Evolutionary conservation across 2,113 vertebrate genomes (phyloP), one percentile per base, ranked within the genome.

Genomic region (Centropristis striata): DNA sequence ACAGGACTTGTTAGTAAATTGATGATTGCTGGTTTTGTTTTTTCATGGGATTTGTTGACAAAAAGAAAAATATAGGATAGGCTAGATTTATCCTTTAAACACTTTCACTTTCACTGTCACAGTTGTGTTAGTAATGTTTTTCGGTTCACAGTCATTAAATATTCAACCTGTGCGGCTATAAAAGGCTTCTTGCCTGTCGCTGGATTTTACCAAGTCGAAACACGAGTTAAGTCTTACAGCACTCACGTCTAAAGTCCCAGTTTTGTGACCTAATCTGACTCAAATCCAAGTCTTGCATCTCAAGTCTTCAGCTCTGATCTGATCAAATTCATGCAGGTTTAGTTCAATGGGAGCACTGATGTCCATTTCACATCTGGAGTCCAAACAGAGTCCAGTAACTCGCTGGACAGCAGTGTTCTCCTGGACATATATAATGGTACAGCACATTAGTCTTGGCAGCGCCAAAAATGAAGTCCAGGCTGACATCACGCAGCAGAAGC

Each of bases 21-120:
- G 9, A 21, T 14, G 32, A 32, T 53, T 53, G 50, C 25, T 25
- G 12, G 42, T 46, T 46, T 16, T 46, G 14, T 12, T 25, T 4
- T 53, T 53, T 53, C 50, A 15, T 15, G 11, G 50, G 50, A 25
- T 64, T 64, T 64, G 41, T 42, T 61, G n/a, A 60, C 37, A 18
- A 20, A 16, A 27, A 44, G 23, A 63, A 63, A 44, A 27, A 63
- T 20, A 41, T 5, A 20, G 9, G 15, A 46, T 46, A 55, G 3
- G 1, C 8, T 41, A 46, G 13, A 18, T 23, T 8, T 27, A 2
- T 7, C 23, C 21, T 54, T 53, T 15, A 54, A 54, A 54, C 12
- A 6, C 12, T n/a, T 5, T 42, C 21, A 14, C 32, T n/a, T n/a
- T n/a, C n/a, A n/a, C n/a, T 25, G 1, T 41, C 5, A 44, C 39